phyloP scores from a whole-genome alignment of 2,888 invertebrate species.

The Hartigia nigra region DNA sequence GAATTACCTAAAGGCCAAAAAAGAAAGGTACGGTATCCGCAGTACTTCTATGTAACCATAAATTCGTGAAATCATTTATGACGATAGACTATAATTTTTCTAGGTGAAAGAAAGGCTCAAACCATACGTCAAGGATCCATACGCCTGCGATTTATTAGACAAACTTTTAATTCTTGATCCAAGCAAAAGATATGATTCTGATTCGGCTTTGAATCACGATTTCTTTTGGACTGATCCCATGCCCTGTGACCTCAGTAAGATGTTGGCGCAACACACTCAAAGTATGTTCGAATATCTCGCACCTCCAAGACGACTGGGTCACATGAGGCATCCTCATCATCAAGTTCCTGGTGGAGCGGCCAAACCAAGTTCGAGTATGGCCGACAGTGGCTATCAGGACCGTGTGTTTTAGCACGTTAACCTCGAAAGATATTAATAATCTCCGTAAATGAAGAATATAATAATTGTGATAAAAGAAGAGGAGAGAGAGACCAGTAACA shows the following conservation, averaged over 20 bases:
- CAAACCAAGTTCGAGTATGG: constrained; percentile 70
- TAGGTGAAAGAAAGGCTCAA: constrained; percentile 84
- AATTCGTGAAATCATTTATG: background rate
- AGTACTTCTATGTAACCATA: too few species aligned
- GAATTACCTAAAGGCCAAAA: constrained; percentile 89
- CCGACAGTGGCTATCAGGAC: constrained; percentile 88
- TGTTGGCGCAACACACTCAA: constrained; percentile 89
- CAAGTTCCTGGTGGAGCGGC: constrained; percentile 68
- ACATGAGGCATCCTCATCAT: constrained; percentile 78
- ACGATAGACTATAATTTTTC: constrained; percentile 22
- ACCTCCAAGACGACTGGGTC: constrained; percentile 78
- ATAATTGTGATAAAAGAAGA: background rate
- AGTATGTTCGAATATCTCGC: constrained; percentile 97
- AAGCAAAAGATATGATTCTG: constrained; percentile 86
- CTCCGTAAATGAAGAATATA: too few species aligned
- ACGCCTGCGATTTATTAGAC: constrained; percentile 93
- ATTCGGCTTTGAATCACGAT: constrained; percentile 94
- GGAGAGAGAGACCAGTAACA: background rate
- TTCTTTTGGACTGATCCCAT: constrained; percentile 99
- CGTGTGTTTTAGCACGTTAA: constrained; percentile 76
- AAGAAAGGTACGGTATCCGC: constrained; percentile 71
- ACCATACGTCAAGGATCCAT: constrained; percentile 90
- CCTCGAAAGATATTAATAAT: background rate
- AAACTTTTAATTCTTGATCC: constrained; percentile 93
- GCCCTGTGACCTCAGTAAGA: constrained; percentile 90